Evolutionary conservation across 1,140 invertebrate genomes (phyloP).

Genomic region (Brachionus rubens): DNA sequence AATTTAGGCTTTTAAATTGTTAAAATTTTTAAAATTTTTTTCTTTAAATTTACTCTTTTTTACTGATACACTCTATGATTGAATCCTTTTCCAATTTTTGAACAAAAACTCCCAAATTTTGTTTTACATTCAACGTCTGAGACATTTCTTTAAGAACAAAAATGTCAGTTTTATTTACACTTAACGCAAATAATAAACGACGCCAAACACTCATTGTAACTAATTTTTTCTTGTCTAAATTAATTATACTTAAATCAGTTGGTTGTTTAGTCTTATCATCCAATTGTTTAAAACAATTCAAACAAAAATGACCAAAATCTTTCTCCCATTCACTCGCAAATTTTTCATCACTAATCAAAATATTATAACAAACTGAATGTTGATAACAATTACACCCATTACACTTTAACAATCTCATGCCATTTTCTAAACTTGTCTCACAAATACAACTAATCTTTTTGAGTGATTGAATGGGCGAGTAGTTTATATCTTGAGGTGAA

Average conservation of each 20-base stretch:
- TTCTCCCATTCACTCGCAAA: neutral
- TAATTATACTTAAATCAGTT: neutral
- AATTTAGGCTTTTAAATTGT: no score
- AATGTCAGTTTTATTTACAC: neutral
- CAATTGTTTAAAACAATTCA: neutral
- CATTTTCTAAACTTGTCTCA: neutral
- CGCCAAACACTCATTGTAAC: neutral
- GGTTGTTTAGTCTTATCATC: neutral
- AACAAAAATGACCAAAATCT: conserved; percentile 4
- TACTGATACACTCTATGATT: neutral
- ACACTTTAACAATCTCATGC: neutral
- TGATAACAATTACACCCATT: neutral
- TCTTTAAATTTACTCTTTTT: conserved; percentile 20
- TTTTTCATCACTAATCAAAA: neutral
- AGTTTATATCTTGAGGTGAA: neutral
- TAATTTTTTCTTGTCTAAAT: neutral
- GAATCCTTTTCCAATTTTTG: neutral
- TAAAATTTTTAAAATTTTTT: neutral
- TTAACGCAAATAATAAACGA: no score
- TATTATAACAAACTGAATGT: conserved; percentile 19
- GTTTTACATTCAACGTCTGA: neutral
- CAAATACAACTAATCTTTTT: conserved; percentile 16
- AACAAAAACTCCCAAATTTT: neutral
- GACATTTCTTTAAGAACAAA: neutral
- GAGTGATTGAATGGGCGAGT: neutral